A percentile compares a stretch with the other conserved stretches of the same genome.
These are phyloP conservation scores for Megalops atlanticus DNA, from an alignment of 2,113 vertebrate species.

Conservation along the genomic window DNA sequence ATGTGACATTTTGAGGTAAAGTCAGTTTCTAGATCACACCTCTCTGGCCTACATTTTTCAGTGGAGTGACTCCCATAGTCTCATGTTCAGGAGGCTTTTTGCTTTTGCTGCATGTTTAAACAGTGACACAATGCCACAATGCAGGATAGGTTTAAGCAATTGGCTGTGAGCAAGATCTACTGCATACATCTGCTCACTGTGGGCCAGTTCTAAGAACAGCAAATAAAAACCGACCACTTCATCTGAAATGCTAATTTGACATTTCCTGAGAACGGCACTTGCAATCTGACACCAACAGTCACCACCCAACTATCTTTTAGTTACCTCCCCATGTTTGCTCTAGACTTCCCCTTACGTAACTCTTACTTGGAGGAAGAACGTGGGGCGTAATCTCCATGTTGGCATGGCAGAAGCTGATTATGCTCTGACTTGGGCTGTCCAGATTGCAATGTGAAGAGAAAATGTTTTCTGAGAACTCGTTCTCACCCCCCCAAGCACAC, in stretches of 20 bases:
- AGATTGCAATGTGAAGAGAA: constrained; percentile 24
- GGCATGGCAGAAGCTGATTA: constrained; percentile 24
- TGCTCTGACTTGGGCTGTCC: not conserved
- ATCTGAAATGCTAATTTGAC: no score
- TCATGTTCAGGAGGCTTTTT: no score
- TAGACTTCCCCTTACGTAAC: constrained; percentile 26
- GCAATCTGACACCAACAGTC: not conserved
- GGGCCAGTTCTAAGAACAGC: not conserved
- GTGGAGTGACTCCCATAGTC: not conserved
- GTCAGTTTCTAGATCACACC: not conserved
- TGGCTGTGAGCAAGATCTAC: not conserved
- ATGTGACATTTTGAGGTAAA: no score
- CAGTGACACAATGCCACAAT: not conserved
- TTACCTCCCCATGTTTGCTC: not conserved
- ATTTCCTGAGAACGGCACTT: not conserved
- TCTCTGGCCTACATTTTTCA: not conserved
- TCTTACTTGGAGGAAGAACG: constrained; percentile 12
- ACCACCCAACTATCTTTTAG: not conserved
- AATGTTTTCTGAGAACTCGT: constrained; percentile 21
- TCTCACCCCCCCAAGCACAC: not conserved
- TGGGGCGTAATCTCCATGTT: constrained; percentile 32
- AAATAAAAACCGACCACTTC: not conserved
- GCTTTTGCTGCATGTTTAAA: not conserved
- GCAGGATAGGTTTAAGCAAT: not conserved
- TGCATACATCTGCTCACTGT: not conserved